These are phyloP conservation scores for Empidonax traillii DNA, from an alignment of 2,113 vertebrate genomes.

Conservation along the genomic window DNA sequence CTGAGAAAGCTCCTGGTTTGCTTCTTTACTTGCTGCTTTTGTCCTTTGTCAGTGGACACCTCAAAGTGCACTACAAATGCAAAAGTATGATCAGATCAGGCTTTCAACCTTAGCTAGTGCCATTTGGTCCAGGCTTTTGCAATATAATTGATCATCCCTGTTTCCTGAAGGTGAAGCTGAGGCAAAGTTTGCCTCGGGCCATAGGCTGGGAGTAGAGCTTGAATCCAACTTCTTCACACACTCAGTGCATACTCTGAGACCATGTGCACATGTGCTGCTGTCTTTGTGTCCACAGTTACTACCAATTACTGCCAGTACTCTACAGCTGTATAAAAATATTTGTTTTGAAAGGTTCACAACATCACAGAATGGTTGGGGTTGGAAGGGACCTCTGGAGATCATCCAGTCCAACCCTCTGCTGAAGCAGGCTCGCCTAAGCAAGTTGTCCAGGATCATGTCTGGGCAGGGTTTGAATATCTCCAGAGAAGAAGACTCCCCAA, in stretches of 20 bases:
- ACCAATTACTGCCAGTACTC: not conserved
- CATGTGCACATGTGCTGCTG: not conserved
- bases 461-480: not conserved
- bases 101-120: not conserved
- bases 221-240: not conserved
- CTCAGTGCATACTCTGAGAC: not conserved
- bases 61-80: not conserved
- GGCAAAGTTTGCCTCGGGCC: rapidly evolving
- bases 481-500: not conserved
- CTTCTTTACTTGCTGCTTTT: not conserved
- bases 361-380: not conserved
- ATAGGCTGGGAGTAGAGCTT: not conserved
- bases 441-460: too few species aligned
- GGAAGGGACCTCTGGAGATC: not conserved
- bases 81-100: not conserved
- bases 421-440: not conserved
- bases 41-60: not conserved
- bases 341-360: not conserved
- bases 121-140: not conserved
- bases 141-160: not conserved
- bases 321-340: not conserved
- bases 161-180: not conserved
- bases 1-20: not conserved
- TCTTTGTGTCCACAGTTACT: not conserved
- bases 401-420: not conserved